Base-by-base conservation (phyloP, 2,888 invertebrate genomes). In the Andrena trimmerana region DNA sequence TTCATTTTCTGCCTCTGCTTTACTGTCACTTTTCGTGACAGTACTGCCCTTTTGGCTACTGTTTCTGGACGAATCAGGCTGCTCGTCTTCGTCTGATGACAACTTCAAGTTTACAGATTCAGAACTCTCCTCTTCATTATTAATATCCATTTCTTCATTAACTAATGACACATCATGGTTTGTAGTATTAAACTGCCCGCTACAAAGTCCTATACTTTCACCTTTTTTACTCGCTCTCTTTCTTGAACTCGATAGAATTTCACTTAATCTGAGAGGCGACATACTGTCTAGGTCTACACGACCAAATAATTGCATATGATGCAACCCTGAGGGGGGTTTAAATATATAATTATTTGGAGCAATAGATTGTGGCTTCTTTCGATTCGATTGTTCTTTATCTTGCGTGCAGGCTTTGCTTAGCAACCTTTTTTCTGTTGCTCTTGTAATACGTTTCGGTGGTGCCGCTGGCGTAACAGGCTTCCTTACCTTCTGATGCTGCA, bases 291-390 rank as follows among this genome's bases (percentile, higher is more conserved):
- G n/a, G 6, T n/a, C 13, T 29, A 84, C 73, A 52, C 71, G 65
- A 13, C 91, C 91, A 82, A 90, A 91, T 62, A 92, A 62, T 16
- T 91, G 90, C 27, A 91, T 75, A 4, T 81, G 67, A 0, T 71
- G 27, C 10, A 92, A 42, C 1, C 90, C 93, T 8, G 90, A 78
- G 0, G 96, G 96, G 4, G 95, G 94, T 87, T 93, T 94, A 88
- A 96, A 96, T 13, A 92, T 85, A 20, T 96, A 95, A 93, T 95
- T 94, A 73, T 90, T 91, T 0, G 96, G 96, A 10, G 96, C 96
- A 93, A 96, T 95, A 0, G 95, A 95, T 50, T 91, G 67, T 91
- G 91, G 65, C 1, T 62, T 2, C 29, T 62, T 50, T 63, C 27
- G 1, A 4, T 2, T 54, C 10, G 66, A 67, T 0, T 27, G 13